Evolutionary conservation across 1,140 invertebrate genomes (phyloP), one percentile per base, ranked within the genome.

Genomic region (Dysdera silvatica): DNA sequence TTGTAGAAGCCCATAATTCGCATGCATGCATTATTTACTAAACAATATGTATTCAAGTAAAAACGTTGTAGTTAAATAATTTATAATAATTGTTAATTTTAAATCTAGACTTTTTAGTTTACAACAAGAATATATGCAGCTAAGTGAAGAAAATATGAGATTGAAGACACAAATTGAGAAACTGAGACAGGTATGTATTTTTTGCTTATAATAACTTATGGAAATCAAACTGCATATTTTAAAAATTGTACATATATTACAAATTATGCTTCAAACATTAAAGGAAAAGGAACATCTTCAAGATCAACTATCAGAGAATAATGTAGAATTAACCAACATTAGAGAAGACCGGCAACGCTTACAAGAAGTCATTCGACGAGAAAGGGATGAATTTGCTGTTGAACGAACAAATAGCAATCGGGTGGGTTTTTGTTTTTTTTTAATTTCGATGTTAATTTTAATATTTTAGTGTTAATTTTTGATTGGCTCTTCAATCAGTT

Each of bases 71-170:
- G n/a, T n/a, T 48, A 29, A 37, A 37, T 33, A 12, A 31, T 47
- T 26, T 51, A 20, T 41, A 4, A 41, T 61, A 5, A 54, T 37
- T 12, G 37, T 43, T 53, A 37, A 45, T 28, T 45, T 53, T 61
- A 48, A 18, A 55, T 54, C 29, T 65, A 81, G 91, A 70, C 80
- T 95, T 24, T 84, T 87, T 66, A 82, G 82, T 32, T 80, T 87
- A 14, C 91, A 95, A 74, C 75, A 84, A 18, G 91, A 95, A 71
- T 84, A 86, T 47, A 80, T 83, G 7, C 80, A 81, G 65, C 75
- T 90, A 53, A 85, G 86, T 70, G 86, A 89, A 67, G 92, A 97
- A 77, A 80, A 84, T 5, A 67, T 68, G 2, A 73, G 80, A 65
- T 72, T 83, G 49, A 78, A 80, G 32, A 72, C 76, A 28, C 80